Evolutionary conservation across 2,113 vertebrate species (phyloP).

Genomic region (Perca fluviatilis): DNA sequence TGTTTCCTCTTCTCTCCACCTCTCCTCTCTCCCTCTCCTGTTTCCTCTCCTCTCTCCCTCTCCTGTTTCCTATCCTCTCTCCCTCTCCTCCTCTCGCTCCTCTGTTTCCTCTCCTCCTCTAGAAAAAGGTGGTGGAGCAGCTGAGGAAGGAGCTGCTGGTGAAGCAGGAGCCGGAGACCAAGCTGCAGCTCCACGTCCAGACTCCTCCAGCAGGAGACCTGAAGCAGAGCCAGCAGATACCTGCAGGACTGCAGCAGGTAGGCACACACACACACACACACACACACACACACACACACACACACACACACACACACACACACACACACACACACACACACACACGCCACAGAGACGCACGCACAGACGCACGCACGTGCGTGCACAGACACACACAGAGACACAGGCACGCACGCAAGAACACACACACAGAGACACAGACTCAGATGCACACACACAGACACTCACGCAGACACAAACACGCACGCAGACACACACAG

Average conservation of each 20-base stretch:
- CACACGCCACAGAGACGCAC: too few relatives aligned
- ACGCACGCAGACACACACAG: too few relatives aligned
- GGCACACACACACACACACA: too few relatives aligned
- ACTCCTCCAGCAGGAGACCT: constrained; percentile 69
- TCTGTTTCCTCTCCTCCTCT: background rate
- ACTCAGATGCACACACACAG: too few relatives aligned
- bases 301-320: too few relatives aligned
- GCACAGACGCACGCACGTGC: too few relatives aligned
- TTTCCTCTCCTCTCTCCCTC: background rate
- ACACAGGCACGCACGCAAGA: accelerated
- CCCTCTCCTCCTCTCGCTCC: background rate
- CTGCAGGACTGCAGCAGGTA: constrained; percentile 78
- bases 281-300: too few relatives aligned
- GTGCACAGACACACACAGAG: too few relatives aligned
- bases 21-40: too few relatives aligned
- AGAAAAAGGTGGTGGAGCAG: constrained; percentile 89
- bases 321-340: background rate
- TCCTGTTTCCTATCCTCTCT: background rate
- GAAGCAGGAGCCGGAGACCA: constrained; percentile 85
- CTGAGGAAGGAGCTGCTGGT: constrained; percentile 86
- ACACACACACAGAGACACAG: too few relatives aligned
- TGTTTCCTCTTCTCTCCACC: background rate
- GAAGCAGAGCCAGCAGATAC: constrained; percentile 74
- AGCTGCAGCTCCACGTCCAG: constrained; percentile 78
- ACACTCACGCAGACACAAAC: too few relatives aligned